Evolutionary conservation across 2,888 invertebrate species (phyloP), one percentile per base, ranked within the genome.

Genomic region (Hetaerina titia): DNA sequence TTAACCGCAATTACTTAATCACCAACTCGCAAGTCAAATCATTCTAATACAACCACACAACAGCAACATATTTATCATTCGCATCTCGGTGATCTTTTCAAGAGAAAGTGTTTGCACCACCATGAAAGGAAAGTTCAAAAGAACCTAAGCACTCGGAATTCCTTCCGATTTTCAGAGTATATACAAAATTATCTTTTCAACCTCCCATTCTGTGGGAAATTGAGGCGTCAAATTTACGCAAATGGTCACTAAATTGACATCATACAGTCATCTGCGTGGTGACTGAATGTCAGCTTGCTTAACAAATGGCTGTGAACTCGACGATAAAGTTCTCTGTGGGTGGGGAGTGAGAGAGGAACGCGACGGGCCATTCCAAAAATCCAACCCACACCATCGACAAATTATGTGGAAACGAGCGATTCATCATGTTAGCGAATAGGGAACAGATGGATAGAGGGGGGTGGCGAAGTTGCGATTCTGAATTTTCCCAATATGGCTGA

Each of bases 241-340:
- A 69, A 69, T 22, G n/a, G 69, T 22, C 69, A 9, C 8, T n/a
- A n/a, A 69, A n/a, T 7, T 9, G 69, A n/a, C 5, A 22, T n/a
- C 69, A 69, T 69, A 22, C 69, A 69, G 22, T n/a, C 69, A 69
- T 69, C 8, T n/a, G 69, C 4, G 69, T 8, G 69, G n/a, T 69
- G 69, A 22, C 7, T 69, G 7, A 9, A n/a, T 69, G 69, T 19
- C 69, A 69, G 69, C 69, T 69, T 69, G 69, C 8, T n/a, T 69
- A 69, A 69, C 69, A 69, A 69, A 69, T 69, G 69, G n/a, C 69
- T 69, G 69, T 69, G 22, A 69, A n/a, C 69, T 19, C 69, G 69
- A n/a, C 69, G 69, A 69, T 69, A 69, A 69, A 69, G 69, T 69
- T 69, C 69, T 22, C 22, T n/a, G 22, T 22, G 9, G 69, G 69